Evolutionary conservation across 2,113 vertebrate species (phyloP).

Genomic region (Amphiprion percula): DNA sequence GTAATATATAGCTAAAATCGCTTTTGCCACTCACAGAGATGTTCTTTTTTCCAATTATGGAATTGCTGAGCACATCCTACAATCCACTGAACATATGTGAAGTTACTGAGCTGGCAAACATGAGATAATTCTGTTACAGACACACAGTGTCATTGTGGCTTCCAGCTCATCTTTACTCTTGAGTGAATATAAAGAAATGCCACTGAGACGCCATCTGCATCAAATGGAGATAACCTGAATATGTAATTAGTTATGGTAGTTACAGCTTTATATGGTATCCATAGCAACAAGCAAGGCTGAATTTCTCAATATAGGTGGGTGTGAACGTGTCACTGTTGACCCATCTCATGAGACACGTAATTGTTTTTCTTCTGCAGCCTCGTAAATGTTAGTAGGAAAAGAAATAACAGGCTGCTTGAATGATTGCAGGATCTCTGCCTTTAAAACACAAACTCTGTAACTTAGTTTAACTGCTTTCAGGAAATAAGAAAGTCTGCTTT

Average conservation of each 20-base stretch:
- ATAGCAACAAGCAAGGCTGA: conserved; percentile 34
- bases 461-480: conserved; percentile 40
- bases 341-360: neutral
- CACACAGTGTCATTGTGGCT: neutral
- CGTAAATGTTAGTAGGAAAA: neutral
- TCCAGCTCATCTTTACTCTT: neutral
- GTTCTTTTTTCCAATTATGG: neutral
- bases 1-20: neutral
- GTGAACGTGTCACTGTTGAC: conserved; percentile 4
- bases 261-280: conserved; percentile 36
- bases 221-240: conserved; percentile 18
- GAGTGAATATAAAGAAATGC: neutral
- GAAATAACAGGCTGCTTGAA: neutral
- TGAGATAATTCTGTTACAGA: conserved; percentile 12
- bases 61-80: neutral
- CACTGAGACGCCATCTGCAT: conserved; percentile 25
- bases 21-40: neutral
- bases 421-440: conserved; percentile 22
- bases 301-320: neutral
- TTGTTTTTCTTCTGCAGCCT: neutral
- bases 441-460: conserved; percentile 28
- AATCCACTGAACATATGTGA: neutral
- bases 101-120: neutral
- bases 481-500: conserved; percentile 54
- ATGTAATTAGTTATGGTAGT: conserved; percentile 25